These are phyloP conservation scores for Rhodeus uyekii DNA, from an alignment of 2,797 vertebrate species.

Conservation along the genomic window DNA sequence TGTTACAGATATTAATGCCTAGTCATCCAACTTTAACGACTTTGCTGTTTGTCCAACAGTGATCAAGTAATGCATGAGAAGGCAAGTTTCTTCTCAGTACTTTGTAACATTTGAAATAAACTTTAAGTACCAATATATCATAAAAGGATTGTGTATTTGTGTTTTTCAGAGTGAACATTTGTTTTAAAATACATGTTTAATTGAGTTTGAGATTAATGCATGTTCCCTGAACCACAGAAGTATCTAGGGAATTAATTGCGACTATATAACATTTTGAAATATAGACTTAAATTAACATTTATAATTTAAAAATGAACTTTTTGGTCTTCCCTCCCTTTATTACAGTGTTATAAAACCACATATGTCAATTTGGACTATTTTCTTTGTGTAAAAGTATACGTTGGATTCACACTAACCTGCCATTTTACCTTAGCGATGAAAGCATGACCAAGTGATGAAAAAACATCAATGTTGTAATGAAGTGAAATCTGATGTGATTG, in stretches of 20 bases:
- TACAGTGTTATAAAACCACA: background rate
- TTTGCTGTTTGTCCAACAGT: too few species aligned
- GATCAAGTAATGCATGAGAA: too few species aligned
- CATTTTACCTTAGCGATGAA: slow-evolving; percentile 77
- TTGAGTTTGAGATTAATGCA: background rate
- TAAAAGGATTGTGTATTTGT: too few species aligned
- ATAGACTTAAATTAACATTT: background rate
- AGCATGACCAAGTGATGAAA: too few species aligned
- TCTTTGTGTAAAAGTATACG: background rate
- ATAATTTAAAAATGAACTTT: background rate
- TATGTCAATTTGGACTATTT: background rate
- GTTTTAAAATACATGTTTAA: background rate
- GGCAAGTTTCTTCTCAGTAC: too few species aligned
- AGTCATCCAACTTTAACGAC: too few species aligned
- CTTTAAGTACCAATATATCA: too few species aligned
- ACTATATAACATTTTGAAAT: background rate
- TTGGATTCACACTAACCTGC: too few species aligned
- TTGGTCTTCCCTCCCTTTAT: background rate
- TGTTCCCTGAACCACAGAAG: background rate
- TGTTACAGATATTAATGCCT: too few species aligned
- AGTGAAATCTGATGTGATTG: background rate
- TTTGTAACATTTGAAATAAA: too few species aligned
- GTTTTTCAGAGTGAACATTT: background rate
- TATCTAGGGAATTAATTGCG: background rate
- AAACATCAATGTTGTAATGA: background rate